phyloP scores from a whole-genome alignment of 2,113 vertebrate species.

The Micronycteris hirsuta region DNA sequence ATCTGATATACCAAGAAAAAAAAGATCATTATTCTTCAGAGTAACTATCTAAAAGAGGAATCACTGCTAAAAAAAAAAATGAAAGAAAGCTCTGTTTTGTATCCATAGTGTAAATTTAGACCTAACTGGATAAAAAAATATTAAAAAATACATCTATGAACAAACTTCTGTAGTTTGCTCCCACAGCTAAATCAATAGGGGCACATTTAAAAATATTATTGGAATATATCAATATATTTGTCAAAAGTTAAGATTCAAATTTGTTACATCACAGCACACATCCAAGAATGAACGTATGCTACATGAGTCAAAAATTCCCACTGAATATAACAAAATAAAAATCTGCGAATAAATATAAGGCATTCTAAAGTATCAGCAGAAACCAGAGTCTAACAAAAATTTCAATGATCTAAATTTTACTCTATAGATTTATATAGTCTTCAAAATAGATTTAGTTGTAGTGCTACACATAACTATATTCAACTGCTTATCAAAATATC shows the following conservation, averaged over 20 bases:
- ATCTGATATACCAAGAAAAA: constrained; percentile 8
- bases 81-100: neutral
- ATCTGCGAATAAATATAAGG: constrained; percentile 50
- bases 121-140: constrained; percentile 15
- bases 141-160: constrained; percentile 37
- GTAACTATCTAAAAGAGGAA: neutral
- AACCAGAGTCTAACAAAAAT: constrained; percentile 23
- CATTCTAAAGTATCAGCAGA: constrained; percentile 32
- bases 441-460: constrained; percentile 39
- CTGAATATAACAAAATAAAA: constrained; percentile 55
- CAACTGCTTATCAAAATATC: constrained; percentile 50
- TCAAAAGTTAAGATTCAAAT: constrained; percentile 34
- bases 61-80: neutral
- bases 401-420: constrained; percentile 32
- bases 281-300: constrained; percentile 8
- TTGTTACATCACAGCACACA: constrained; percentile 34
- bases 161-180: neutral
- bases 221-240: constrained; percentile 11
- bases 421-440: constrained; percentile 19
- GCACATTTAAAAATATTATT: neutral
- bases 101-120: constrained; percentile 44
- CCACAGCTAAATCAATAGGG: neutral
- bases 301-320: constrained; percentile 23
- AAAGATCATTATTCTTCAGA: neutral
- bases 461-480: constrained; percentile 35